These are phyloP conservation scores for Artemia sinica DNA, from an alignment of 2,888 invertebrate species.

Conservation along the genomic window DNA sequence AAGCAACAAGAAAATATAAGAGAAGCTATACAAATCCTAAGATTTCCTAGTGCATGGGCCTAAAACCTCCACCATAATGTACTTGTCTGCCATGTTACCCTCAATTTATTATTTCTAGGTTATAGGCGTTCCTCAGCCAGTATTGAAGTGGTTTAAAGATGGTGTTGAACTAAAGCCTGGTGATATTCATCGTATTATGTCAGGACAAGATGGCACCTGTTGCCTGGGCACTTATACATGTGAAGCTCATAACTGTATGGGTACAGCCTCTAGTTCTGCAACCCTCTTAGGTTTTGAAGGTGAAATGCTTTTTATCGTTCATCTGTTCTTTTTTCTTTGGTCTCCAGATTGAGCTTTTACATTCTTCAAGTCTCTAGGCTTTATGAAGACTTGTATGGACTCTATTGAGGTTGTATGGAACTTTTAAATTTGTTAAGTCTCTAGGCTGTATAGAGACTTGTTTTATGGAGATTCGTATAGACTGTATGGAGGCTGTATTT, in stretches of 20 bases:
- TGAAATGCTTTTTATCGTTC: background rate
- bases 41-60: too few relatives aligned
- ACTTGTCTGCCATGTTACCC: too few relatives aligned
- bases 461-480: too few relatives aligned
- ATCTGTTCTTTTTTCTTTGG: too few relatives aligned
- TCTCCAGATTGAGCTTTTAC: too few relatives aligned
- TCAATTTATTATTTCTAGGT: constrained; percentile 34
- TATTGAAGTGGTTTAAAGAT: constrained; percentile 82
- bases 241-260: constrained; percentile 80
- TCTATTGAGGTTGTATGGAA: too few relatives aligned
- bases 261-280: constrained; percentile 68
- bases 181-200: constrained; percentile 74
- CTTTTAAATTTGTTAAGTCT: too few relatives aligned
- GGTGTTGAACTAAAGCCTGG: constrained; percentile 73
- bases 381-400: too few relatives aligned
- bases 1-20: background rate
- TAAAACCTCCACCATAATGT: too few relatives aligned
- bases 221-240: constrained; percentile 78
- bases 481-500: too few relatives aligned
- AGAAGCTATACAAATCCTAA: background rate
- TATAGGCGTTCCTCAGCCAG: constrained; percentile 72
- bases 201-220: constrained; percentile 73
- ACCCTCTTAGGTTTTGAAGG: constrained; percentile 73
- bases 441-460: too few relatives aligned
- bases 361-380: too few relatives aligned